Percentiles rank a stretch among this genome's conserved stretches.
These are phyloP conservation scores for Exocentrus adspersus DNA, from an alignment of 2,888 invertebrate species.

Conservation along the genomic window DNA sequence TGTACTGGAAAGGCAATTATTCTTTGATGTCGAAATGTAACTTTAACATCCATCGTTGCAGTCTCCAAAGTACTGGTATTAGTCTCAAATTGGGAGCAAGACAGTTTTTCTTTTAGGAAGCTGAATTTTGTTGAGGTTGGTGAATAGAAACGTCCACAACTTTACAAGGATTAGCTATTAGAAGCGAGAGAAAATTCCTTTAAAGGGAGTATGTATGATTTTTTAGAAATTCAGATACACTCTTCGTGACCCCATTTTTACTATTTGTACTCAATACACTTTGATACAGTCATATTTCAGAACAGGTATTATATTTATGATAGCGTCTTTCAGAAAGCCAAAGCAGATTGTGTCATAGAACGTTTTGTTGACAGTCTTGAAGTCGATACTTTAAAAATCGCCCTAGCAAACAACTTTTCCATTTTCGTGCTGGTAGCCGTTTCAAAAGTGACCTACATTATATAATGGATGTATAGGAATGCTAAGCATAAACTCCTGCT, in stretches of 20 bases:
- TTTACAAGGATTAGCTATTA: no score
- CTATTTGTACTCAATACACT: no score
- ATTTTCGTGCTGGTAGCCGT: neutral
- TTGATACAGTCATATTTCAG: no score
- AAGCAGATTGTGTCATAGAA: neutral
- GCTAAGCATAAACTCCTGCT: neutral
- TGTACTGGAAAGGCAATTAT: slow-evolving; percentile 32
- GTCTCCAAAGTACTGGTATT: slow-evolving; percentile 15
- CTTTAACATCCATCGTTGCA: slow-evolving; percentile 36
- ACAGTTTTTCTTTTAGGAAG: slow-evolving; percentile 21
- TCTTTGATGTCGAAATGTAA: slow-evolving; percentile 38
- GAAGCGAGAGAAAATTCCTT: no score
- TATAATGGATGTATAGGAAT: slow-evolving; percentile 1
- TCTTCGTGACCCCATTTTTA: no score
- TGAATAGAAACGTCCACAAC: no score
- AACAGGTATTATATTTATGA: no score
- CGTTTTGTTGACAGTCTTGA: neutral
- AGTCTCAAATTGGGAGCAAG: slow-evolving; percentile 9
- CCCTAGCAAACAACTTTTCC: neutral
- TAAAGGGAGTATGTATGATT: no score
- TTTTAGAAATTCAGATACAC: no score
- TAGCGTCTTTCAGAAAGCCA: neutral
- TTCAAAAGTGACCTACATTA: neutral
- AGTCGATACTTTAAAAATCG: neutral
- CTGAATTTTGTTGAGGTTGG: no score